Evolutionary conservation across 1,140 invertebrate genomes (phyloP), one percentile per base, ranked within the genome.

Genomic region (Drosophila tristis): DNA sequence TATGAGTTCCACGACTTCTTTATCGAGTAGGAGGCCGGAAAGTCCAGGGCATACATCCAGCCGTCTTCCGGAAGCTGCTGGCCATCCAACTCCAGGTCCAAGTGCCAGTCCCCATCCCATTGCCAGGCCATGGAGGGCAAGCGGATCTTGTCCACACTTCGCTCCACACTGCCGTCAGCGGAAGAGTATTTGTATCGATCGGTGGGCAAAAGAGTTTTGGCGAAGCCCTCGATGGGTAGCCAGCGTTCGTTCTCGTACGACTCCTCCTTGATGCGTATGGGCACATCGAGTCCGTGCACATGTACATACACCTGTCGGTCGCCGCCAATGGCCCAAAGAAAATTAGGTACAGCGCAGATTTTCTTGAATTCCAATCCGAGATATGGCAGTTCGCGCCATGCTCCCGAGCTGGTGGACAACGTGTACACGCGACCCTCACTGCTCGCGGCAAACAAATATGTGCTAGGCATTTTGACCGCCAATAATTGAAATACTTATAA

Each of bases 1-100:
- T 96, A 97, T 11, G 97, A 98, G 78, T 97, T 97, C 97, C 97
- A 98, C 59, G 96, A 95, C 85, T 97, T 98, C 63, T 95, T 95
- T 2, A 95, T 93, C 39, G 95, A 94, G 93, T 96, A 99, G n/a
- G 95, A 95, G 20, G 96, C 94, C 51, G 96, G 97, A 93, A 98
- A 98, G 93, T 98, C 97, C 49, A 98, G 93, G 25, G 97, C 97
- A 93, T 98, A 99, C 31, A 96, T 98, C 98, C 97, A 98, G 43
- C 97, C 97, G 94, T 98, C 97, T 92, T 96, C 95, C 91, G 96
- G 96, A 51, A 98, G 93, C 3, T 96, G 96, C 84, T 98, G 95
- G 4, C 97, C 97, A 92, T 98, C 95, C 49, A 98, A 93, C 26
- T 96, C 97, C 11, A 97, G 94, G 92, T 98, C 97, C 55, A 98